Evolutionary conservation across 2,888 invertebrate genomes (phyloP), one percentile per base, ranked within the genome.

Genomic region (Spilosoma lubricipeda): DNA sequence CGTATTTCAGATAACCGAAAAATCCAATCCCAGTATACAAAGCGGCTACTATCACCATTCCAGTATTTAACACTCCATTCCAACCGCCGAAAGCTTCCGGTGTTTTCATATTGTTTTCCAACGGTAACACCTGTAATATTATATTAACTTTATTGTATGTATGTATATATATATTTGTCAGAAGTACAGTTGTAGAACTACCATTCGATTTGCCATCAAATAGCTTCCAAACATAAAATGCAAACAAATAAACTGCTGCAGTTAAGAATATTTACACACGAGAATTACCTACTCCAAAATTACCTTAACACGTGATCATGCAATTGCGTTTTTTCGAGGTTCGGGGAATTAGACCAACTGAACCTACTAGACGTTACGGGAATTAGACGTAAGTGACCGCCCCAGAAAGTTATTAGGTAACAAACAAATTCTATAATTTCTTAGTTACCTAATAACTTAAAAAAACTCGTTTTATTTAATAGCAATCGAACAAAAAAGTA

Each of bases 1-100:
- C 99, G 90, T 98, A 99, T 89, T 98, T 98, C 67, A 99, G 95
- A 91, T 99, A 99, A 1, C 99, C 99, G 92, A 98, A 99, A 94
- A 99, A 99, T 30, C 99, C 99, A 59, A 98, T 97, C 0, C 97
- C 97, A 0, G 98, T 97, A 89, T 99, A 99, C 18, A 99, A 93
- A 52, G 97, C 96, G 0, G 98, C 97, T 15, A 99, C 98, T 74
- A 98, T 97, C 0, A 98, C 97, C 98, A 99, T 99, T 42, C 98
- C 98, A 0, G 98, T 98, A 88, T 98, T 99, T 1, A 99, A 95
- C 1, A 98, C 98, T 0, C 99, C 99, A 39, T 97, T 97, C 94
- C 97, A 97, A 11, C 99, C 99, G 20, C 97, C 97, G 93, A 99
- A 98, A 87, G 97, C 98, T 89, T 97, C 97, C 0, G 98, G 98